phyloP scores from a whole-genome alignment of 2,888 invertebrate genomes.

The Nyleta sp. region DNA sequence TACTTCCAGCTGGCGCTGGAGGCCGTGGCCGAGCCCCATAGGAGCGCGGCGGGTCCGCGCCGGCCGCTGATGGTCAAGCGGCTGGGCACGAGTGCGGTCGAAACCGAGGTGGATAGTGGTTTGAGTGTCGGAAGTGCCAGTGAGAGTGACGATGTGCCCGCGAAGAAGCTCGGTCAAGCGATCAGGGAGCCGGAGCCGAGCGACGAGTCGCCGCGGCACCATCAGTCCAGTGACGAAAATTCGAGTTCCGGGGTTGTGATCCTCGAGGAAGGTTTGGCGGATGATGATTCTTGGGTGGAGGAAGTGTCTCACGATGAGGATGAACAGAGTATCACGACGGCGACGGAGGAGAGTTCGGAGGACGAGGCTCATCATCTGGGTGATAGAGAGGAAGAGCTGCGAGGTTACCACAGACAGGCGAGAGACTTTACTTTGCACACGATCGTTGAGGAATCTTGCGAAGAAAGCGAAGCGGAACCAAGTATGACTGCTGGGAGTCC shows the following conservation, averaged over 20 bases:
- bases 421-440: constrained; percentile 96
- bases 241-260: constrained; percentile 88
- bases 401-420: constrained; percentile 91
- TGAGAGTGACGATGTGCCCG: constrained; percentile 79
- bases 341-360: constrained; percentile 87
- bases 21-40: constrained; percentile 73
- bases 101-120: constrained; percentile 77
- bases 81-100: constrained; percentile 56
- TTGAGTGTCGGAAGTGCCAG: constrained; percentile 79
- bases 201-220: constrained; percentile 49
- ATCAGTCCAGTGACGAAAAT: constrained; percentile 83
- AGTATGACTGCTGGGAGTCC: constrained; percentile 76
- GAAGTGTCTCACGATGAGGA: constrained; percentile 92
- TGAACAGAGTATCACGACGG: constrained; percentile 85
- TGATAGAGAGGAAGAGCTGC: constrained; percentile 91
- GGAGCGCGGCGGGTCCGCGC: constrained; percentile 72
- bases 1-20: constrained; percentile 83
- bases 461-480: constrained; percentile 94
- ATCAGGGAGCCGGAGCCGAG: constrained; percentile 21
- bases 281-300: constrained; percentile 96
- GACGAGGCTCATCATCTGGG: constrained; percentile 84
- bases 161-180: constrained; percentile 71
- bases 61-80: constrained; percentile 78
- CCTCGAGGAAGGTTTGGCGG: constrained; percentile 93
- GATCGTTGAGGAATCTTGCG: constrained; percentile 96